These are phyloP conservation scores for Labroides dimidiatus DNA, from an alignment of 2,797 vertebrate genomes.

Conservation along the genomic window DNA sequence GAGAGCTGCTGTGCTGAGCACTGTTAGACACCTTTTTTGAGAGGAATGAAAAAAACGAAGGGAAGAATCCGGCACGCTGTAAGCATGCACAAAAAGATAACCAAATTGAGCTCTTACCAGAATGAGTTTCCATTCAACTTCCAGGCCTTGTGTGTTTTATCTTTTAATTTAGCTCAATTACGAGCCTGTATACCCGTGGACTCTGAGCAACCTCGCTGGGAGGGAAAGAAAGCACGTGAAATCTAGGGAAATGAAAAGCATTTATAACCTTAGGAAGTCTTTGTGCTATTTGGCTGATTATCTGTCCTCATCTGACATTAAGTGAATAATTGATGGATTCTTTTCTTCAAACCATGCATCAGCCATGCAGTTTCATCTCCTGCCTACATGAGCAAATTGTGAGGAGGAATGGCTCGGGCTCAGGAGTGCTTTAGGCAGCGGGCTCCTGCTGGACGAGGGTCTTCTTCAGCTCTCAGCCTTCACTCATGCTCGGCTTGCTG, in stretches of 20 bases:
- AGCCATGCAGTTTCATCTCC: slow-evolving; percentile 58
- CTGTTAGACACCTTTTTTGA: slow-evolving; percentile 35
- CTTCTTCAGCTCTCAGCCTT: slow-evolving; percentile 60
- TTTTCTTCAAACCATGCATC: slow-evolving; percentile 40
- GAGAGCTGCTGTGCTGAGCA: slow-evolving; percentile 48
- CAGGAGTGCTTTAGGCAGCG: slow-evolving; percentile 38
- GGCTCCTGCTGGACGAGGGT: slow-evolving; percentile 52
- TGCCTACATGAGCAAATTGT: slow-evolving; percentile 46
- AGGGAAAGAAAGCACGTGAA: slow-evolving; percentile 29
- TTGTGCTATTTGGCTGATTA: slow-evolving; percentile 41
- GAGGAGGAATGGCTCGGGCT: slow-evolving; percentile 34
- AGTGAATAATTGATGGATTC: slow-evolving; percentile 55
- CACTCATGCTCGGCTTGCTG: slow-evolving; percentile 57
- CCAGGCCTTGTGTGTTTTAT: slow-evolving; percentile 22
- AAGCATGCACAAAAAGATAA: slow-evolving; percentile 54
- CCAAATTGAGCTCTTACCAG: slow-evolving; percentile 39
- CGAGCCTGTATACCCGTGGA: slow-evolving; percentile 22
- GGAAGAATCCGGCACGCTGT: slow-evolving; percentile 15
- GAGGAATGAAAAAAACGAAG: slow-evolving; percentile 18
- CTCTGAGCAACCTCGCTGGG: slow-evolving; percentile 31
- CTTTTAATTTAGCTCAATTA: slow-evolving; percentile 55
- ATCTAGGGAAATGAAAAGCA: slow-evolving; percentile 49
- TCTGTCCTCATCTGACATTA: slow-evolving; percentile 48
- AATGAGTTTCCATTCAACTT: slow-evolving; percentile 46
- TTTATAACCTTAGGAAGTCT: slow-evolving; percentile 43